Conservation (phyloP, 1,140 invertebrate genomes). For the Caerostris extrusa region DNA sequence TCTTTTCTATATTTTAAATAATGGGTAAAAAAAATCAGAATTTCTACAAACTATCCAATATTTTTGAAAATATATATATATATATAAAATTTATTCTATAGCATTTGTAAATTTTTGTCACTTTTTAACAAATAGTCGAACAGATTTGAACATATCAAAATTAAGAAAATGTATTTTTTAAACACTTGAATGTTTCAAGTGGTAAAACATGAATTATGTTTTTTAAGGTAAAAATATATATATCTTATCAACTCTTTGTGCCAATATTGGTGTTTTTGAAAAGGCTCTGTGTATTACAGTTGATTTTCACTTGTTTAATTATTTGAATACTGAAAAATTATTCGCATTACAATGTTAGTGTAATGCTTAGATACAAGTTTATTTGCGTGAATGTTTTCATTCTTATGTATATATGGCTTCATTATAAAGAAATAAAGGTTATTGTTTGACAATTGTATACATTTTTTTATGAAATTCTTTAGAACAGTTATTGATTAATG, state of each 20-base stretch:
- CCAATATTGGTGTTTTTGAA: not conserved
- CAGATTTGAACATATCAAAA: constrained; percentile 10
- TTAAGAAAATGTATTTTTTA: constrained; percentile 18
- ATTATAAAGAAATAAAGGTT: constrained; percentile 38
- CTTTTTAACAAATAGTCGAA: not conserved
- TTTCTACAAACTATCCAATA: not conserved
- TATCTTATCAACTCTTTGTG: not conserved
- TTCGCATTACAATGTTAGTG: constrained; percentile 16
- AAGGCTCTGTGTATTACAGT: not conserved
- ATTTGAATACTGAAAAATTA: too few species aligned
- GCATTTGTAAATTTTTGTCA: not conserved
- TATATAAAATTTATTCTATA: not conserved
- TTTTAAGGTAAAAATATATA: too few species aligned
- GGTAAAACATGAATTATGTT: too few species aligned
- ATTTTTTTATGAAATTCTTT: too few species aligned
- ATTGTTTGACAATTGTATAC: not conserved
- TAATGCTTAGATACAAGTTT: not conserved
- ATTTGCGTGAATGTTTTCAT: constrained; percentile 7
- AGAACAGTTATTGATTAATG: too few species aligned
- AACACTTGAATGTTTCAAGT: not conserved
- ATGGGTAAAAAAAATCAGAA: not conserved
- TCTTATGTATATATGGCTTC: constrained; percentile 27
- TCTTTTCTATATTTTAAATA: not conserved
- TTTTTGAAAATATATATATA: too few species aligned
- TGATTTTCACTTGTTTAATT: not conserved